A percentile compares a stretch with the other conserved stretches of the same genome.
Evolutionary conservation across 2,888 invertebrate genomes (phyloP).

Genomic region (Pterostichus madidus): DNA sequence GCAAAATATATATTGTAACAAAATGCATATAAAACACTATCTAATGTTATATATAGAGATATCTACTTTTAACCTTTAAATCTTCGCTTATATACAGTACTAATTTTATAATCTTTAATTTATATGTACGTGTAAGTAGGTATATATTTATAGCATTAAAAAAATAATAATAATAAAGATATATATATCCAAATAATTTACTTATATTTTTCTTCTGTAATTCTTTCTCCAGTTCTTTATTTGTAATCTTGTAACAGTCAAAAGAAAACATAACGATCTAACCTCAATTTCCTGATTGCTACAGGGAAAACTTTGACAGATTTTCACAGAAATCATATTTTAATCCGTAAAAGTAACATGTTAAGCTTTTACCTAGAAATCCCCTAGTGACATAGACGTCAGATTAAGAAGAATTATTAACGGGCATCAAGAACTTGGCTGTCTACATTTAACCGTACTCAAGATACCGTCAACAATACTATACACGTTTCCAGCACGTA

Average conservation of each 20-base stretch:
- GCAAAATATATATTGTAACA: no score
- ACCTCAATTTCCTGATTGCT: conserved; percentile 12
- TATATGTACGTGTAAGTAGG: no score
- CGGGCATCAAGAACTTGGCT: conserved; percentile 17
- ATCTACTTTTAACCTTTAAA: no score
- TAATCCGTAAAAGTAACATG: background rate
- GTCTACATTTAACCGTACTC: conserved; percentile 28
- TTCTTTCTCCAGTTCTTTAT: background rate
- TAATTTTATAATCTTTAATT: no score
- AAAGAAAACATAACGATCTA: background rate
- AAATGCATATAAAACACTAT: no score
- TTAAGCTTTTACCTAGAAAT: conserved; percentile 17
- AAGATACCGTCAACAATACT: conserved; percentile 33
- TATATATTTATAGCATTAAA: no score
- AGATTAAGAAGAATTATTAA: conserved; percentile 48
- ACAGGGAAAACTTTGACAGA: background rate
- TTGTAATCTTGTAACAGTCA: background rate
- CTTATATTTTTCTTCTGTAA: no score
- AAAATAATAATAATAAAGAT: no score
- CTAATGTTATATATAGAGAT: no score
- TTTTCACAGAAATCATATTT: conserved; percentile 7
- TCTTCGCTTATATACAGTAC: no score
- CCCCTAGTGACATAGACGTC: conserved; percentile 9
- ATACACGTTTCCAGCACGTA: conserved; percentile 27
- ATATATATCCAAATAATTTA: no score